Evolutionary conservation across 2,797 vertebrate species (phyloP), one percentile per base, ranked within the genome.

Genomic region (Passerculus sandwichensis): DNA sequence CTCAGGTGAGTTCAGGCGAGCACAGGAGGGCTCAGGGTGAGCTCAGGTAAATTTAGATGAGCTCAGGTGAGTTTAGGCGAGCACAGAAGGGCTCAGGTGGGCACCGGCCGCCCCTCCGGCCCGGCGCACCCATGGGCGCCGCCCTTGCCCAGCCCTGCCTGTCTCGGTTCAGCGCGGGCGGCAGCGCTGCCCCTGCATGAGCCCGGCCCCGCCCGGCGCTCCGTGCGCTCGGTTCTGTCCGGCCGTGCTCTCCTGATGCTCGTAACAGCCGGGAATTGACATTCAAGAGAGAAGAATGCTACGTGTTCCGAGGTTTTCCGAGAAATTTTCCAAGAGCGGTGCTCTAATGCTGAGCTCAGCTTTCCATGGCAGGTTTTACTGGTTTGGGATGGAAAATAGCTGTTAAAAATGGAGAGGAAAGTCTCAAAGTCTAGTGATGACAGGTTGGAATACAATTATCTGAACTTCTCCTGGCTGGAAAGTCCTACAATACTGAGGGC

Each of bases 211-310:
- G 21, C 32, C 18, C 54, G n/a, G 54, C 13, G 54, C 9, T 1
- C 30, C 6, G 4, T 22, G 18, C 40, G 5, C 40, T 0, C 13
- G 5, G 7, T 4, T 47, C 50, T 3, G 2, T 1, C 38, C 1
- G 3, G 1, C 17, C 44, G 0, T 0, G 0, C n/a, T 15, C 38
- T 13, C 38, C 2, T 0, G 26, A 0, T 44, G 19, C 0, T 13
- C 4, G 0, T 2, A 3, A 4, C 34, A 15, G 65, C 40, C 32
- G 3, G 32, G 45, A 50, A n/a, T 9, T 3, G 30, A 6, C 5
- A 4, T 20, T 25, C 38, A 0, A 6, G 44, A 9, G 22, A 47
- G 21, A 13, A 6, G 14, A 61, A 29, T 2, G 2, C 26, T 27
- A 20, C 27, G 73, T 38, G 17, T 10, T 67, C 25, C 25, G 67